These are phyloP conservation scores for Pristionchus fissidentatus DNA, from an alignment of 2,888 invertebrate species.

Conservation along the genomic window DNA sequence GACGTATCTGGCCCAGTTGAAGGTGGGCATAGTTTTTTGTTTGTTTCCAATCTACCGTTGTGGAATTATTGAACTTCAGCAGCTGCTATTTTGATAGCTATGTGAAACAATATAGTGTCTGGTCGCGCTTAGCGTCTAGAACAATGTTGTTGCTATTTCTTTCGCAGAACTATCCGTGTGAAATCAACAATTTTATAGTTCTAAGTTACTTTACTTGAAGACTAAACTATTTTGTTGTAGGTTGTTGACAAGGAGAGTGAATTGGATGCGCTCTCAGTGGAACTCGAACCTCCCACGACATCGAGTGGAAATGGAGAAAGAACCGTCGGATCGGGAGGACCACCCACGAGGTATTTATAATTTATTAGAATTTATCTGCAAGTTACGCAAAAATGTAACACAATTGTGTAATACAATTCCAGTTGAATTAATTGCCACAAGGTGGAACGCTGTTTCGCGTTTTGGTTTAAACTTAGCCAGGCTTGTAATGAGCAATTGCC, in stretches of 20 bases:
- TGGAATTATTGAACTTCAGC: no score
- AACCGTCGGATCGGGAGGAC: constrained; percentile 21
- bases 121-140: no score
- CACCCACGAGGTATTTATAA: not conserved
- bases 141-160: no score
- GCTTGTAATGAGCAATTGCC: not conserved
- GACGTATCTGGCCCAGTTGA: constrained; percentile 90
- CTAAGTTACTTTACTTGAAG: not conserved
- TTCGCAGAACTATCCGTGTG: no score
- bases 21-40: constrained; percentile 37
- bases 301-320: constrained; percentile 28
- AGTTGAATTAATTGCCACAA: not conserved
- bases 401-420: not conserved
- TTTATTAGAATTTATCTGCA: not conserved
- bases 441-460: not conserved
- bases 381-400: not conserved
- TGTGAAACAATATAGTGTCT: not conserved
- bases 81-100: not conserved
- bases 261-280: constrained; percentile 88
- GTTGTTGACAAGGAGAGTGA: constrained; percentile 92
- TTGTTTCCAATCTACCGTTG: not conserved
- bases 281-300: constrained; percentile 83
- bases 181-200: no score
- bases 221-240: constrained; percentile 77
- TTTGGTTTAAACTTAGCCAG: no score